phyloP scores from a whole-genome alignment of 2,888 invertebrate genomes.

The Apeira syringaria region DNA sequence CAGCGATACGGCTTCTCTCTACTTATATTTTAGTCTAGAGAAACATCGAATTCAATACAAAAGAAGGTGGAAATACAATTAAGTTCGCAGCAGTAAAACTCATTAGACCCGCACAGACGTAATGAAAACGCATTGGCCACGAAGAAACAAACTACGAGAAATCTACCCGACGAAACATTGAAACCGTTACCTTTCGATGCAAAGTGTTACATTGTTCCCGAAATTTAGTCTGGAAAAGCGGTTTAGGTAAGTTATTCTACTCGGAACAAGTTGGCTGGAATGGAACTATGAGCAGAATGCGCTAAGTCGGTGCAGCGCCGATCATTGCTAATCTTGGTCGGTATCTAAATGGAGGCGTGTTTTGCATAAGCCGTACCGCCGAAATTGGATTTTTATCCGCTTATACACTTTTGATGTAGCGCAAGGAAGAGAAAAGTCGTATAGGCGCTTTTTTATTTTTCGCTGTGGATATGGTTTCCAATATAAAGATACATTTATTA shows the following conservation, averaged over 20 bases:
- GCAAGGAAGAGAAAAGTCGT: constrained; percentile 28
- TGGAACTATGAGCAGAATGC: constrained; percentile 57
- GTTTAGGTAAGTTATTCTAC: constrained; percentile 65
- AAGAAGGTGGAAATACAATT: constrained; percentile 44
- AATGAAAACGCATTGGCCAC: constrained; percentile 40
- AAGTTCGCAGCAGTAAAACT: constrained; percentile 42
- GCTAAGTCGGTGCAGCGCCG: constrained; percentile 54
- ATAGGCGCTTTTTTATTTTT: constrained; percentile 17
- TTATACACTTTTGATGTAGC: constrained; percentile 43
- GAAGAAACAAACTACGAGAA: constrained; percentile 40
- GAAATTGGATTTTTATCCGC: constrained; percentile 62
- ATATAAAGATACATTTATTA: too few relatives aligned
- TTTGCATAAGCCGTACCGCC: constrained; percentile 59
- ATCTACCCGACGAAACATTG: constrained; percentile 43
- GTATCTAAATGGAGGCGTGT: constrained; percentile 62
- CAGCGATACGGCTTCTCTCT: too few relatives aligned
- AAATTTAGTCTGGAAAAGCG: constrained; percentile 62
- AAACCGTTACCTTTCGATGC: constrained; percentile 46
- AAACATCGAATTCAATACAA: constrained; percentile 11
- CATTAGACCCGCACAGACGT: constrained; percentile 39
- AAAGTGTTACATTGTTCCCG: constrained; percentile 55
- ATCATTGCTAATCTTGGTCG: constrained; percentile 55
- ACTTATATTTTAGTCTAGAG: constrained; percentile 9
- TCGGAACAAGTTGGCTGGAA: constrained; percentile 54
- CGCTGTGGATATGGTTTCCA: constrained; percentile 1